Evolutionary conservation across 2,888 invertebrate species (phyloP), one percentile per base, ranked within the genome.

Genomic region (Sinodicranocentrus sp.): DNA sequence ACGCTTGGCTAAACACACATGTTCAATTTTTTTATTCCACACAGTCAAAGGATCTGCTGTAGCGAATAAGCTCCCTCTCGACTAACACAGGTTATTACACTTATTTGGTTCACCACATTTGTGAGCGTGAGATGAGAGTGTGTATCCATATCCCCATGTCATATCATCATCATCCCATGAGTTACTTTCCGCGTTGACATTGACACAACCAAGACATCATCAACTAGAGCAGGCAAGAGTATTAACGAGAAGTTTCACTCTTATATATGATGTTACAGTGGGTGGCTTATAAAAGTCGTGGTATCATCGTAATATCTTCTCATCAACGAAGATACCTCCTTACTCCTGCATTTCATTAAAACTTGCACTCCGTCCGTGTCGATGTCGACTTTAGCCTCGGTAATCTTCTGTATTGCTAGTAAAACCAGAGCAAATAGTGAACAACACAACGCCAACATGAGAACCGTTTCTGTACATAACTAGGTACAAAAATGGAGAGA

Each of bases 131-230:
- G 3, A 33, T 33, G 5, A 10, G 33, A 33, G 52, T 28, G 70
- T 70, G 70, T 54, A 33, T 44, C 21, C 28, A 43, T 59, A 5
- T 54, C 25, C 57, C 57, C 71, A 39, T 57, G 70, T 52, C 28
- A 70, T 13, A 26, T n/a, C 28, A 72, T 71, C 70, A 52, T 21
- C 57, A 52, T 57, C 33, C 21, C 48, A 68, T 54, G 33, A 13
- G 57, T 71, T 57, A 57, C 39, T 48, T 67, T 19, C 17, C 52
- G 21, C 28, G 59, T 43, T 72, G 72, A 72, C 72, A 72, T 59
- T 72, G 72, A 72, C 59, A 72, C 72, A 59, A 39, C 23, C 33
- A 71, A 33, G 57, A 57, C 59, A 57, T 72, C 21, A 17, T 39
- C 59, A 71, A 52, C 33, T 54, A 57, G 57, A 57, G 25, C 57